A percentile compares a stretch with the other conserved stretches of the same genome.
These are phyloP conservation scores for Leptopilina syphax DNA, from an alignment of 2,888 invertebrate genomes.

Conservation along the genomic window DNA sequence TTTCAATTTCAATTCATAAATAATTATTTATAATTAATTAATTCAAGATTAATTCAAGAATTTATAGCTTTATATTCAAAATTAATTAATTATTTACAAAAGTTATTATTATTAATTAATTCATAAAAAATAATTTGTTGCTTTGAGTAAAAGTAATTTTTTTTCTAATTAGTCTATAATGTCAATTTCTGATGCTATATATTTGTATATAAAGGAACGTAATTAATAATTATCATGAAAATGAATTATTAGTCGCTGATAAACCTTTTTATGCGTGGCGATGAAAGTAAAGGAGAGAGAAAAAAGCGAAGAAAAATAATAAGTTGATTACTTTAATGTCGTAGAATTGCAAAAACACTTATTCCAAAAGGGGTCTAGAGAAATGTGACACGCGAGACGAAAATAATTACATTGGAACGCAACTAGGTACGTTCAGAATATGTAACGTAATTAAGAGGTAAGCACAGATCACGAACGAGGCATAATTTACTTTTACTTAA, in stretches of 20 bases:
- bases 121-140: no score
- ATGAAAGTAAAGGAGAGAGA: no score
- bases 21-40: no score
- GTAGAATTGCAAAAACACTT: conserved; percentile 22
- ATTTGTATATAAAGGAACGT: not conserved
- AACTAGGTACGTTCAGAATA: conserved; percentile 50
- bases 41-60: no score
- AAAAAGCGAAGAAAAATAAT: conserved; percentile 1
- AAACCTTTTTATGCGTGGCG: conserved; percentile 9
- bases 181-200: no score
- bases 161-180: no score
- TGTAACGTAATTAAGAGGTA: conserved; percentile 65
- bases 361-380: conserved; percentile 17
- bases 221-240: not conserved
- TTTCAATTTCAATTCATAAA: no score
- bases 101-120: no score
- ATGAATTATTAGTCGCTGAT: conserved; percentile 8
- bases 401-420: conserved; percentile 63
- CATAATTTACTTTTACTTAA: conserved; percentile 62
- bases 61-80: no score
- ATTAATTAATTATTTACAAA: no score
- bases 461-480: conserved; percentile 61
- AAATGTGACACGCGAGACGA: conserved; percentile 60
- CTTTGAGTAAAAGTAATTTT: no score
- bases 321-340: conserved; percentile 12